Conservation (phyloP, 1,140 invertebrate genomes). For the Macrobrachium nipponense region DNA sequence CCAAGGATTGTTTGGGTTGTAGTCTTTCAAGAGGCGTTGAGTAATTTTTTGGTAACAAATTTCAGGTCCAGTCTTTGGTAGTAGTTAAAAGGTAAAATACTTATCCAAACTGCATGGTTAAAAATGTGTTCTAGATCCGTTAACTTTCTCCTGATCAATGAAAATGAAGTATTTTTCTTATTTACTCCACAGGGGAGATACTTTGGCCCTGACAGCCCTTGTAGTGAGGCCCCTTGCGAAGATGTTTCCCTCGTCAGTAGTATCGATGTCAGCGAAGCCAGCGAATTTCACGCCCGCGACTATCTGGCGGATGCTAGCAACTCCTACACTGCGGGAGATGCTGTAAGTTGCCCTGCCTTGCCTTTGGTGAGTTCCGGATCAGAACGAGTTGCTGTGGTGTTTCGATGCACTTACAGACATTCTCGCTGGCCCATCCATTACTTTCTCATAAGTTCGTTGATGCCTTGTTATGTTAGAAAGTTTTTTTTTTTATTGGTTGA, state of each 20-base stretch:
- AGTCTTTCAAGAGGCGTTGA: too few species aligned
- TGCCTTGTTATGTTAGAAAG: too few species aligned
- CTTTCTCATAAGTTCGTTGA: too few species aligned
- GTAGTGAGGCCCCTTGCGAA: constrained; percentile 26
- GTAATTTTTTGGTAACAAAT: too few species aligned
- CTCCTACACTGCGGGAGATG: constrained; percentile 38
- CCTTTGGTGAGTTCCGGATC: not conserved
- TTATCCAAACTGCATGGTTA: too few species aligned
- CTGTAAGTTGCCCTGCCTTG: constrained; percentile 19
- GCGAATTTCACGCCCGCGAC: constrained; percentile 28
- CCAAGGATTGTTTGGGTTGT: too few species aligned
- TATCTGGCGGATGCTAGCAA: constrained; percentile 53
- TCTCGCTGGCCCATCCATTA: not conserved
- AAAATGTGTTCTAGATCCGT: too few species aligned
- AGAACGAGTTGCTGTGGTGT: too few species aligned
- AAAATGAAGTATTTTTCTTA: not conserved
- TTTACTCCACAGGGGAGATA: constrained; percentile 40
- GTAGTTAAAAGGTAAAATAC: too few species aligned
- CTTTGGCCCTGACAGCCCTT: constrained; percentile 47
- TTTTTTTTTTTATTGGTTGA: too few species aligned
- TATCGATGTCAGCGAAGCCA: constrained; percentile 39
- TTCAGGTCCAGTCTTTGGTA: too few species aligned
- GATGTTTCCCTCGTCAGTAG: constrained; percentile 28
- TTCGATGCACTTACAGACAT: not conserved
- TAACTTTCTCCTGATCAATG: too few species aligned